phyloP scores from a whole-genome alignment of 2,888 invertebrate species.

The Latheticus oryzae region DNA sequence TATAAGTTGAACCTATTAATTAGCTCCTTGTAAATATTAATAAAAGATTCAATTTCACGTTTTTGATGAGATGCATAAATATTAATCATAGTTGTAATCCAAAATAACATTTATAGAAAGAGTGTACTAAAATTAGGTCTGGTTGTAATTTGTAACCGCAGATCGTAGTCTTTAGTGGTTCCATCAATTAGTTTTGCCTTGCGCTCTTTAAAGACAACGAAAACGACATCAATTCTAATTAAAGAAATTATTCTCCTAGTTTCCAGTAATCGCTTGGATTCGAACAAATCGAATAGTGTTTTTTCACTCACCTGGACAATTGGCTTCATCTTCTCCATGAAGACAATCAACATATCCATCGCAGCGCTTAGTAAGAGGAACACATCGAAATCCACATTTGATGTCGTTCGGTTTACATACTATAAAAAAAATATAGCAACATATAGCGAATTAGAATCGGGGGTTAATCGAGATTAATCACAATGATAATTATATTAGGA shows the following conservation, averaged over 20 bases:
- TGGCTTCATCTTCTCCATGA: conserved; percentile 75
- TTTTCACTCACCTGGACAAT: conserved; percentile 65
- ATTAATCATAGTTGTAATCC: no score
- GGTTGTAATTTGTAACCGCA: no score
- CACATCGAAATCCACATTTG: conserved; percentile 71
- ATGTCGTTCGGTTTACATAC: conserved; percentile 65
- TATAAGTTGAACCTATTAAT: no score
- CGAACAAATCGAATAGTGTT: conserved; percentile 16
- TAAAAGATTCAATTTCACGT: no score
- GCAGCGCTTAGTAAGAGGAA: conserved; percentile 67
- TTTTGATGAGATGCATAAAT: no score
- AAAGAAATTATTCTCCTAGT: conserved; percentile 18
- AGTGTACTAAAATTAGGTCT: no score
- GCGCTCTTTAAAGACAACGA: conserved; percentile 22
- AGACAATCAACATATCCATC: conserved; percentile 70
- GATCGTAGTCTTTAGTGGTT: no score
- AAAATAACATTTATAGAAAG: no score
- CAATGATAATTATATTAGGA: no score
- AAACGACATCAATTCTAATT: conserved; percentile 31
- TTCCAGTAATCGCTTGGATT: conserved; percentile 12
- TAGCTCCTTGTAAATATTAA: no score
- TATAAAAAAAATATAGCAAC: conserved; percentile 40
- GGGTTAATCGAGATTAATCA: no score
- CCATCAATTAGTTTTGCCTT: conserved; percentile 35
- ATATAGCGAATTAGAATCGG: no score